Base-by-base conservation (phyloP, 2,113 vertebrate genomes). In the Hoplias malabaricus region DNA sequence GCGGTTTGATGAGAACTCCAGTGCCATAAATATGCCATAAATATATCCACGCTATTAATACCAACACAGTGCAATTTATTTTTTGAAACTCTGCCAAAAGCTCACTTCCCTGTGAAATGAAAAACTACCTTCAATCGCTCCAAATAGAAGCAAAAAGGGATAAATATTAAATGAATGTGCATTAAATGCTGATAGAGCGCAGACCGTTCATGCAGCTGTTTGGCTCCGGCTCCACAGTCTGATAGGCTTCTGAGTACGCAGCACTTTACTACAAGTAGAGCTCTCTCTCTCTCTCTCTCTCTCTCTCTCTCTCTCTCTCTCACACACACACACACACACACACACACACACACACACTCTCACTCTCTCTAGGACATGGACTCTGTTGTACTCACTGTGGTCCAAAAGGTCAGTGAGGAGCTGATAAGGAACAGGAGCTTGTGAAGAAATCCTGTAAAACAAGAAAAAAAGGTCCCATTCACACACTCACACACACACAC, bases 351-450 rank as follows among this genome's bases (percentile, higher is more conserved):
- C 31, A 63, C 56, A 56, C 31, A 38, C 2, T 19, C 48, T 7
- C 73, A 57, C 42, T 40, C 42, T 57, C 72, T 48, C 29, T 69
- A 61, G 46, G 27, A 62, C 34, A 54, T 53, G 12, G 19, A 50
- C 65, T 61, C n/a, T 66, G 68, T 50, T 74, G 38, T 59, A 68
- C 13, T 48, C 69, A 10, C 33, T 69, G 66, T 31, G 66, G 46
- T 78, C 38, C 46, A 59, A 61, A 79, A 67, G 38, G 59, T 75
- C 77, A 72, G 70, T 61, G 61, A 72, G 56, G 53, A 83, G 73
- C 50, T 76, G 68, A 80, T 68, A 50, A 83, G 68, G 67, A 68
- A 48, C 25, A 68, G 31, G 50, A 66, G 50, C 53, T 80, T 38
- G 13, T 72, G 21, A 21, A 67, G 73, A 80, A 61, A 62, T 66